These are phyloP conservation scores for Fregata magnificens DNA, from an alignment of 2,113 vertebrate species.

Conservation along the genomic window DNA sequence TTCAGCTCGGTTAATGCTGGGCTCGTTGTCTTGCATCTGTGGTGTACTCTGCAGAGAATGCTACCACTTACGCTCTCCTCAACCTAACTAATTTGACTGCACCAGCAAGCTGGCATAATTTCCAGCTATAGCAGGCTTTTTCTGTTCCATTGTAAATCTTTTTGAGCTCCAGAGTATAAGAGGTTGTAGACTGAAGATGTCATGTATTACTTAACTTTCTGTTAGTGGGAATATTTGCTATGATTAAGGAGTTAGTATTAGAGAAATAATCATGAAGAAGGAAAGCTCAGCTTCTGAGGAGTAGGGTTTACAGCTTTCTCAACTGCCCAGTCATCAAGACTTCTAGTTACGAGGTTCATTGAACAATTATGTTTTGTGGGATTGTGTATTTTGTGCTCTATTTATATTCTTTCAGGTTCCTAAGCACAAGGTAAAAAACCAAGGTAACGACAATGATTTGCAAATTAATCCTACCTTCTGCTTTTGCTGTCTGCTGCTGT, in stretches of 20 bases:
- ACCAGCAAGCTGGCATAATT: background rate
- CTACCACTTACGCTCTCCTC: fast-evolving
- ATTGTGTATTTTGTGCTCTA: background rate
- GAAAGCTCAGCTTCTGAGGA: background rate
- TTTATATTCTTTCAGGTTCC: background rate
- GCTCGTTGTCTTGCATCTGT: background rate
- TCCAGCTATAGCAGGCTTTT: background rate
- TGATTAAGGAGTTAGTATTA: background rate
- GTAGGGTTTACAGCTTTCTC: background rate
- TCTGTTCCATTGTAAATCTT: background rate
- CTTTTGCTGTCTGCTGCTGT: background rate
- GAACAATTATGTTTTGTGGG: background rate
- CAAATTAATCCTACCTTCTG: background rate
- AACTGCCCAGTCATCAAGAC: background rate
- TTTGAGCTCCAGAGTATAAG: background rate
- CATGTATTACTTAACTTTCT: background rate
- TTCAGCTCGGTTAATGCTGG: background rate
- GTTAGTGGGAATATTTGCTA: background rate
- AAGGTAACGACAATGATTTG: background rate
- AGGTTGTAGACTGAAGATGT: background rate
- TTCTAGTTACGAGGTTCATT: background rate
- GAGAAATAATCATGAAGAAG: background rate
- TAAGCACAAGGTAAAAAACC: background rate
- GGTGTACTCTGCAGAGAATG: background rate
- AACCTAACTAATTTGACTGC: background rate